These are phyloP conservation scores for Bradysia coprophila DNA, from an alignment of 1,140 invertebrate species.

Conservation along the genomic window DNA sequence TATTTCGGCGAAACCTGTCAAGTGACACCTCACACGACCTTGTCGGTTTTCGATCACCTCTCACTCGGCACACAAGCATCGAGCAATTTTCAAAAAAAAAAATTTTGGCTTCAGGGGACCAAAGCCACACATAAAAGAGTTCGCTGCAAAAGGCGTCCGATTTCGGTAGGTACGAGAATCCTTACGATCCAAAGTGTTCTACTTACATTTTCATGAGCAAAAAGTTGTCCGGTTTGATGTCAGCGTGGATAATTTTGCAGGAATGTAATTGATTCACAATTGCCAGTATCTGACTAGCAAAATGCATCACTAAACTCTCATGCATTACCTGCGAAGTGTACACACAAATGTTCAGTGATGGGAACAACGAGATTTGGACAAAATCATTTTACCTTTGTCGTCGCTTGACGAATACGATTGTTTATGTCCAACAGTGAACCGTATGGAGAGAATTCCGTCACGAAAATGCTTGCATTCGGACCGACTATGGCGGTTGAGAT, in stretches of 20 bases:
- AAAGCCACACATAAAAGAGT: too few relatives aligned
- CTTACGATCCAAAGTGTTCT: too few relatives aligned
- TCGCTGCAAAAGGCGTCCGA: too few relatives aligned
- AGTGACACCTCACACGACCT: too few relatives aligned
- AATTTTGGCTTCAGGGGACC: too few relatives aligned
- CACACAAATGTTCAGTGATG: too few relatives aligned
- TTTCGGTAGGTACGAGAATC: too few relatives aligned
- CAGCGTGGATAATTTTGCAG: conserved; percentile 85
- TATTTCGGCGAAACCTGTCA: too few relatives aligned
- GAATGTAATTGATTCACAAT: conserved; percentile 79
- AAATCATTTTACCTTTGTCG: conserved; percentile 31
- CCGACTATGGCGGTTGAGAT: conserved; percentile 46
- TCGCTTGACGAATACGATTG: conserved; percentile 48
- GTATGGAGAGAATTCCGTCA: conserved; percentile 57
- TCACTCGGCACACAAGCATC: too few relatives aligned
- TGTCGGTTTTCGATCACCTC: too few relatives aligned
- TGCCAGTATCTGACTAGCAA: conserved; percentile 74
- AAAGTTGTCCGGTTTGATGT: conserved; percentile 97
- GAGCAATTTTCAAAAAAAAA: too few relatives aligned
- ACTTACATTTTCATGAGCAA: conserved; percentile 56
- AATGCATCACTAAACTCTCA: conserved; percentile 58
- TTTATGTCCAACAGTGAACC: conserved; percentile 64
- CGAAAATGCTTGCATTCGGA: conserved; percentile 57
- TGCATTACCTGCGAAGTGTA: conserved; percentile 28
- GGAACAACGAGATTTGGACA: too few relatives aligned